Percentiles rank a stretch among this genome's conserved stretches.
Evolutionary conservation across 2,888 invertebrate genomes (phyloP).

Genomic region (Bellardia pandia): DNA sequence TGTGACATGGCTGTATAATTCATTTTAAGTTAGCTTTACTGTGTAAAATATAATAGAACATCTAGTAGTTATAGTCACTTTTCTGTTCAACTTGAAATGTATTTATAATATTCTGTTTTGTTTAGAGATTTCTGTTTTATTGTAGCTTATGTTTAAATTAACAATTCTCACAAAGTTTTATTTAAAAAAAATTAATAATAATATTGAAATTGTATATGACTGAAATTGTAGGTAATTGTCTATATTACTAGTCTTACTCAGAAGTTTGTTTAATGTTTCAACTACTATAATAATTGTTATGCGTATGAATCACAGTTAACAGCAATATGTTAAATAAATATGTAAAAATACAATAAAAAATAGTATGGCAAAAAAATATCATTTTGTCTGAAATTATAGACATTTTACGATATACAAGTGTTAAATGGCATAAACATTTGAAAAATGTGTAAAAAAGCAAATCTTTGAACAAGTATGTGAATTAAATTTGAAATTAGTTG

Average conservation of each 20-base stretch:
- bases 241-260: not conserved
- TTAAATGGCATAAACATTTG: not conserved
- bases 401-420: not conserved
- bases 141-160: not conserved
- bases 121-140: not conserved
- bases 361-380: not conserved
- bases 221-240: not conserved
- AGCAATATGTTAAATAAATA: no score
- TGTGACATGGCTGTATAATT: no score
- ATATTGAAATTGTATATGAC: not conserved
- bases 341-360: not conserved
- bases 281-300: not conserved
- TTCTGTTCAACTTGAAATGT: not conserved
- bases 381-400: not conserved
- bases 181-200: not conserved
- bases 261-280: not conserved
- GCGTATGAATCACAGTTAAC: not conserved
- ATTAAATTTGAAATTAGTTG: not conserved
- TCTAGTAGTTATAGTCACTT: no score
- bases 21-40: no score
- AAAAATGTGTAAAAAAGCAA: not conserved
- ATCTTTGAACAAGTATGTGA: not conserved
- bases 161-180: constrained; percentile 6
- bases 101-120: not conserved
- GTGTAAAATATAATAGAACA: no score